These are phyloP conservation scores for Apeltes quadracus DNA, from an alignment of 2,113 vertebrate genomes.

Conservation along the genomic window DNA sequence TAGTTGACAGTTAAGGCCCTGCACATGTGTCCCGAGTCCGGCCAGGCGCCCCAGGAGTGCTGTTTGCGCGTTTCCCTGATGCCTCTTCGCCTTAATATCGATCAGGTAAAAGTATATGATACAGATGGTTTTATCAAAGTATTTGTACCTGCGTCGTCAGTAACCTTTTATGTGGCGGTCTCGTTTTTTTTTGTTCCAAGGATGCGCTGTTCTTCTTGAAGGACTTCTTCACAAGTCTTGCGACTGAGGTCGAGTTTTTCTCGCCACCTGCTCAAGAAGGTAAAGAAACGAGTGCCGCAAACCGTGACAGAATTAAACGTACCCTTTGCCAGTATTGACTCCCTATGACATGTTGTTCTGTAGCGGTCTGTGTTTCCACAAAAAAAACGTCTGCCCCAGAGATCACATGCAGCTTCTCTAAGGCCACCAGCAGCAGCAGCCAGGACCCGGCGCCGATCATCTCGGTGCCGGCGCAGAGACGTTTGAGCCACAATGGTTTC, in stretches of 20 bases:
- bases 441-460: conserved; percentile 90
- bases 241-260: conserved; percentile 92
- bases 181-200: conserved; percentile 70
- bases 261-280: conserved; percentile 93
- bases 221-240: conserved; percentile 94
- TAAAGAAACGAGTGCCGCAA: conserved; percentile 54
- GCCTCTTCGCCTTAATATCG: conserved; percentile 98
- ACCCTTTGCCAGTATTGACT: not conserved
- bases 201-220: conserved; percentile 98
- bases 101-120: conserved; percentile 84
- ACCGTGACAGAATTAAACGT: not conserved
- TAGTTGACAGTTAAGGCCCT: conserved; percentile 92
- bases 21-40: conserved; percentile 93
- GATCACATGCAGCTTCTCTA: conserved; percentile 90
- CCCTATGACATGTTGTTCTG: conserved; percentile 11
- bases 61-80: conserved; percentile 93
- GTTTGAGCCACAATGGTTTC: conserved; percentile 78
- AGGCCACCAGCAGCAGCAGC: conserved; percentile 77
- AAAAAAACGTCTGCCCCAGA: conserved; percentile 85
- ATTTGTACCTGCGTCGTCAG: not conserved
- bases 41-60: conserved; percentile 92
- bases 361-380: conserved; percentile 74
- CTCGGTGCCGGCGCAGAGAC: conserved; percentile 88
- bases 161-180: not conserved
- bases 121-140: not conserved